Conservation (phyloP, 2,888 invertebrate species). For the Epinotia nisella region DNA sequence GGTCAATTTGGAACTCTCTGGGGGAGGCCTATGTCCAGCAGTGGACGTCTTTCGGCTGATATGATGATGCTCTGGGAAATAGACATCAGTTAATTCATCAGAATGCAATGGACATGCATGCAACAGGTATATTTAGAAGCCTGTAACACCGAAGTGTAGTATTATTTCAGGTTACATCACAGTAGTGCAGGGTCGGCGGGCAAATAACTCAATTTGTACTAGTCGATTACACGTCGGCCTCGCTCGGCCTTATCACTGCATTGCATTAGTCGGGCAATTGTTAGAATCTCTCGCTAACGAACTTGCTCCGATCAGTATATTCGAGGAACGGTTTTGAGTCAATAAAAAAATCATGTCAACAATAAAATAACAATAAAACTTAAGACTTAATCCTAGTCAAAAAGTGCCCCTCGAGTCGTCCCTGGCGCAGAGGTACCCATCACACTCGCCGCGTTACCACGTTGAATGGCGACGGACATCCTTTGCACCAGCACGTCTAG, state of each 20-base stretch:
- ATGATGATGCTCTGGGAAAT: too few relatives aligned
- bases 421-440: too few relatives aligned
- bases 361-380: too few relatives aligned
- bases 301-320: neutral
- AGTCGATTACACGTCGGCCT: neutral
- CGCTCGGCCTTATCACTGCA: neutral
- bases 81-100: neutral
- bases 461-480: too few relatives aligned
- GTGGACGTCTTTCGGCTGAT: too few relatives aligned
- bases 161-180: neutral
- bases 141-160: constrained; percentile 1
- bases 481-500: too few relatives aligned
- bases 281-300: neutral
- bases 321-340: neutral
- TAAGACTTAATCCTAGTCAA: too few relatives aligned
- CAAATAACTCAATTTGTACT: constrained; percentile 25
- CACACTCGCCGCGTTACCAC: too few relatives aligned
- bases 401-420: too few relatives aligned
- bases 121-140: neutral
- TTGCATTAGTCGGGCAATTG: neutral
- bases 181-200: neutral
- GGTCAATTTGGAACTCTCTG: too few relatives aligned
- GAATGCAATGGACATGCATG: neutral
- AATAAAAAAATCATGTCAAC: too few relatives aligned
- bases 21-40: too few relatives aligned